Conservation (phyloP, 2,113 vertebrate species). For the Melanerpes formicivorus region DNA sequence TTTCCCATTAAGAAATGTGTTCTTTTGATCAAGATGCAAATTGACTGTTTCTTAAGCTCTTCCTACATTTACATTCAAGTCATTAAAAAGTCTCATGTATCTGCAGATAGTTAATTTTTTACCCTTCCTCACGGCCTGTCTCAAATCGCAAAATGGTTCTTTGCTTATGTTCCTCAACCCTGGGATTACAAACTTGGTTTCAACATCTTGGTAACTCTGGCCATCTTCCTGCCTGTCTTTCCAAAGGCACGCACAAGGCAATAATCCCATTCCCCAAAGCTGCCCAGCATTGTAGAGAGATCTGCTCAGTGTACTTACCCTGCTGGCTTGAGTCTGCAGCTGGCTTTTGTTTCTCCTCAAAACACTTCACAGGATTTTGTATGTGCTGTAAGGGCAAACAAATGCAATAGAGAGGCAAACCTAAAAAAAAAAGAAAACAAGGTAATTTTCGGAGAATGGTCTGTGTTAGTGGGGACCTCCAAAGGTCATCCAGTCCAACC, state of each 20-base stretch:
- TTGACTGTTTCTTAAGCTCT: background rate
- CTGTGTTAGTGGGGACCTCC: too few species aligned
- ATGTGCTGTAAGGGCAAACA: background rate
- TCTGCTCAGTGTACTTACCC: background rate
- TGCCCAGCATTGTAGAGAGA: background rate
- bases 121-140: background rate
- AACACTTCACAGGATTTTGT: background rate
- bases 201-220: background rate
- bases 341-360: background rate
- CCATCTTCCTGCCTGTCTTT: background rate
- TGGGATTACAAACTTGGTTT: background rate
- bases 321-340: background rate
- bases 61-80: background rate
- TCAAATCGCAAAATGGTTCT: background rate
- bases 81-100: background rate
- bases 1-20: background rate
- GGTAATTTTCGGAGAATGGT: background rate
- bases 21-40: constrained; percentile 30
- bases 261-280: too few species aligned
- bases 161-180: background rate
- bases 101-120: background rate
- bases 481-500: too few species aligned
- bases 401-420: background rate
- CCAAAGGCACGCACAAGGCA: fast-evolving
- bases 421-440: background rate